phyloP scores from a whole-genome alignment of 1,140 invertebrate genomes.

The Drosophila sucinea region DNA sequence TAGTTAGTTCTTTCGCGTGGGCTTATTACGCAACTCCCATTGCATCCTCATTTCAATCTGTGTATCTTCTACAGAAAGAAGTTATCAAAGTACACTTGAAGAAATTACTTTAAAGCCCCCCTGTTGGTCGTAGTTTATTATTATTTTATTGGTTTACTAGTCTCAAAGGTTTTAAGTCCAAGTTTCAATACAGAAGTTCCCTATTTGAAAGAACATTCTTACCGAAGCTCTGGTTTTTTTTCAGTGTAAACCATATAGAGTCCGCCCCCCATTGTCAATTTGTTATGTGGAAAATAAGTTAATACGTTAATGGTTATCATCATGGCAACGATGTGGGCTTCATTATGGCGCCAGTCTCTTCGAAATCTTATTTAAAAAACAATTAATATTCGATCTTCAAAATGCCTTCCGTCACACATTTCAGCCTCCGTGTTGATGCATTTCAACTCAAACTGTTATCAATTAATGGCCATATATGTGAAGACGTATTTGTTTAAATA shows the following conservation, averaged over 20 bases:
- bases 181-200: too few species aligned
- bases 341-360: conserved; percentile 54
- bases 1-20: conserved; percentile 53
- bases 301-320: conserved; percentile 29
- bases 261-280: conserved; percentile 39
- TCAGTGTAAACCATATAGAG: neutral
- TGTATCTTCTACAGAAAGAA: conserved; percentile 24
- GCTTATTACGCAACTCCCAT: conserved; percentile 64
- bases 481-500: conserved; percentile 55
- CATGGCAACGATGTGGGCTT: conserved; percentile 38
- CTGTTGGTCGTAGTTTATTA: too few species aligned
- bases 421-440: conserved; percentile 21
- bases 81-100: conserved; percentile 26
- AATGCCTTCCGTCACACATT: conserved; percentile 75
- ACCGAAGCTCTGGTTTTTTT: neutral
- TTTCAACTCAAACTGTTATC: conserved; percentile 64
- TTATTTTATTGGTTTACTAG: too few species aligned
- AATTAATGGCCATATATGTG: conserved; percentile 65
- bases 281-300: conserved; percentile 58
- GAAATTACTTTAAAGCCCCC: neutral
- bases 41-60: conserved; percentile 53
- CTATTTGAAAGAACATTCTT: neutral
- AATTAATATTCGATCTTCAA: conserved; percentile 66
- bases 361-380: conserved; percentile 64
- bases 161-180: too few species aligned